These are phyloP conservation scores for Brachypalpus laphriformis DNA, from an alignment of 2,888 invertebrate genomes.

Conservation along the genomic window DNA sequence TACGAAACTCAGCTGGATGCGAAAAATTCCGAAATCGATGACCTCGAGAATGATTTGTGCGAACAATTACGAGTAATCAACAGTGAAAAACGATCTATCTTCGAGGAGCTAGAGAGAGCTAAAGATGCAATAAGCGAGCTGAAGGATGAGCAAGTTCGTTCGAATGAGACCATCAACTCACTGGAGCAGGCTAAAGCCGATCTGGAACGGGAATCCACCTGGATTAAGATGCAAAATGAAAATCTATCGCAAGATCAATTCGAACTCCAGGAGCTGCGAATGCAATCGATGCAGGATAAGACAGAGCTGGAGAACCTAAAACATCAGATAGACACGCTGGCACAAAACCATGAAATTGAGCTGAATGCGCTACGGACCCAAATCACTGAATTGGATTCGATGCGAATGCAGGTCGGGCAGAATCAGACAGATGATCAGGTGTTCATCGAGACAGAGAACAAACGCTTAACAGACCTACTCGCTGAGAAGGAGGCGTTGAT, in stretches of 20 bases:
- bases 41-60: conserved; percentile 84
- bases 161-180: conserved; percentile 79
- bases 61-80: conserved; percentile 80
- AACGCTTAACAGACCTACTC: conserved; percentile 84
- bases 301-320: conserved; percentile 82
- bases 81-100: conserved; percentile 81
- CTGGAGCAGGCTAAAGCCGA: conserved; percentile 79
- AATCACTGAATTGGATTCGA: conserved; percentile 80
- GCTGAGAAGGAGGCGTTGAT: conserved; percentile 84
- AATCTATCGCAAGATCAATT: conserved; percentile 80
- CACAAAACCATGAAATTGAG: conserved; percentile 81
- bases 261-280: conserved; percentile 81
- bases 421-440: conserved; percentile 83
- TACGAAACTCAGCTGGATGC: conserved; percentile 82
- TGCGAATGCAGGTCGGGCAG: conserved; percentile 81
- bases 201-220: conserved; percentile 79
- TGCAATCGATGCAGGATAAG: conserved; percentile 83
- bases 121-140: conserved; percentile 85
- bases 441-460: conserved; percentile 84
- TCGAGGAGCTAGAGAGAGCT: conserved; percentile 86
- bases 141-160: conserved; percentile 83
- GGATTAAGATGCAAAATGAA: conserved; percentile 81
- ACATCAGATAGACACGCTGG: conserved; percentile 80
- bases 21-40: conserved; percentile 83
- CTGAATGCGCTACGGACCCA: conserved; percentile 80